Base-by-base conservation (phyloP, 2,797 vertebrate species). In the Hemitrygon akajei region DNA sequence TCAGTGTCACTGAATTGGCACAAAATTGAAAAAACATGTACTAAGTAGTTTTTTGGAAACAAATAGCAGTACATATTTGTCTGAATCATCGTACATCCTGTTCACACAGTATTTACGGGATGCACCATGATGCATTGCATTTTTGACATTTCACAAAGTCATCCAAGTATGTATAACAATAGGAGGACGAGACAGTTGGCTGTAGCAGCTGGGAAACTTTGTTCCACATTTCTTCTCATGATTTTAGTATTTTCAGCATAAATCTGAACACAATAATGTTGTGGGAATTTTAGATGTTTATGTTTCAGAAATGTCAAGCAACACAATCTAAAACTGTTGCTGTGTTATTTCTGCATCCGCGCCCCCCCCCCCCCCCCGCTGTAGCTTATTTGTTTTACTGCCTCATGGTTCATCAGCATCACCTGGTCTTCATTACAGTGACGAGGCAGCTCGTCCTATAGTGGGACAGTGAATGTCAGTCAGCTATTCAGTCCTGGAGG, bases 1-100 rank as follows among this genome's bases (percentile, higher is more conserved):
- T 40, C 37, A 25, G 34, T 73, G 37, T 75, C 37, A 30, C 75
- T 73, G n/a, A 91, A 91, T 71, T 60, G 27, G n/a, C 66, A 91
- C 11, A n/a, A 91, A 86, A 66, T 37, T 91, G 66, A 34, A 3
- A 3, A 30, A 73, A 73, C 63, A 58, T 37, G 22, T 58, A 22
- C 58, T 58, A 27, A 7, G 22, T 91, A 0, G 47, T 47, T 92
- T 71, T 71, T 75, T 75, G 89, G 91, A 92, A 92, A 66, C 73
- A 73, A 4, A 27, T 92, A 47, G 37, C 11, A 30, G 22, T 47
- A 56, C 91, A 92, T 92, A 73, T 92, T 92, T 75, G 69, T 37
- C 92, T 92, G 69, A 92, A 75, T 92, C 37, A 92, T 75, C 37
- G 69, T 30, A 92, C 91, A 92, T 92, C 73, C 37, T 92, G 91